Evolutionary conservation across 2,888 invertebrate genomes (phyloP).

Genomic region (Calameuta filiformis): DNA sequence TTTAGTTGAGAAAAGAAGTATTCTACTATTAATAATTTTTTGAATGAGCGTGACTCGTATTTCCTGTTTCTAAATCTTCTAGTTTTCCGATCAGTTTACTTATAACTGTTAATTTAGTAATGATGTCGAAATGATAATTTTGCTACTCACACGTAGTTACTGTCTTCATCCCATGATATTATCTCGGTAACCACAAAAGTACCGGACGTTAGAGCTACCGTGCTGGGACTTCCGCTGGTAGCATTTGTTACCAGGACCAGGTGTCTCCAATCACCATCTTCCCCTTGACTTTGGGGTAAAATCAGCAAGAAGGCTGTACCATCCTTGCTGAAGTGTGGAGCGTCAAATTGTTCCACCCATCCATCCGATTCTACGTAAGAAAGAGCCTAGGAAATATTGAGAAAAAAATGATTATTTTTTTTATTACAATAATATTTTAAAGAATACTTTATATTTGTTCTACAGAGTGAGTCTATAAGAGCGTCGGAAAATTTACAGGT

Average conservation of each 20-base stretch:
- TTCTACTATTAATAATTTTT: too few relatives aligned
- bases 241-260: constrained; percentile 70
- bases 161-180: constrained; percentile 76
- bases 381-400: constrained; percentile 42
- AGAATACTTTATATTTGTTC: too few relatives aligned
- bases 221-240: constrained; percentile 55
- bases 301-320: constrained; percentile 80
- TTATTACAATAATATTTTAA: too few relatives aligned
- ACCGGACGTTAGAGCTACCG: constrained; percentile 71
- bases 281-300: constrained; percentile 75
- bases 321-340: constrained; percentile 76
- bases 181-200: constrained; percentile 80
- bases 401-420: too few relatives aligned
- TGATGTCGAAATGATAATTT: background rate
- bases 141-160: constrained; percentile 74
- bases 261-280: constrained; percentile 74
- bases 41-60: background rate
- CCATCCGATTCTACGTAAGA: constrained; percentile 69
- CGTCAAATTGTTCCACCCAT: constrained; percentile 83
- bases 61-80: background rate
- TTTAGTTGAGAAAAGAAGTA: too few relatives aligned
- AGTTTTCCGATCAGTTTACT: background rate
- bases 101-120: constrained; percentile 3
- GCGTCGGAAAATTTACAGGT: too few relatives aligned
- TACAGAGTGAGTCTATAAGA: too few relatives aligned